Percentiles rank a stretch among this genome's conserved stretches.
Conservation (phyloP, 2,888 invertebrate species). For the Lacanobia wlatinum region DNA sequence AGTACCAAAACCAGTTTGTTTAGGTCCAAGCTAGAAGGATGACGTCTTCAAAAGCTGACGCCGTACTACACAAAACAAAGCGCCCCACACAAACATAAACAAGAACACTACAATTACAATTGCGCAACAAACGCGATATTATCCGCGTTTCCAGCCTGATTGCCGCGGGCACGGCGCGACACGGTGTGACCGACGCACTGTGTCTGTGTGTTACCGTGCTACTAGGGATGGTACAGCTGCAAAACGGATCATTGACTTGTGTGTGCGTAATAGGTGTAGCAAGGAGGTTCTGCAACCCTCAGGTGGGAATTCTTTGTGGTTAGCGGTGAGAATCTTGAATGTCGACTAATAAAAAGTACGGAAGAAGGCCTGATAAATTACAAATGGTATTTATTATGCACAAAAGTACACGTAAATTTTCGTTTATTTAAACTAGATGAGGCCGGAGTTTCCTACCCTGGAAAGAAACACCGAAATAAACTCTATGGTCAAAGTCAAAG, state of each 20-base stretch:
- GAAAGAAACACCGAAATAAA: too few species aligned
- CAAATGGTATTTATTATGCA: too few species aligned
- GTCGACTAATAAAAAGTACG: background rate
- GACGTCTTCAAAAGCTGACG: conserved; percentile 21
- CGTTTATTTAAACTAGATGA: too few species aligned
- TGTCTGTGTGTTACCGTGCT: conserved; percentile 53
- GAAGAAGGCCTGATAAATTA: background rate
- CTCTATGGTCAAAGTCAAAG: too few species aligned
- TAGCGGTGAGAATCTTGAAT: background rate
- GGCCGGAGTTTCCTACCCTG: too few species aligned
- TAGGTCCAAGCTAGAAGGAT: conserved; percentile 21
- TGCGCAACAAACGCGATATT: conserved; percentile 48
- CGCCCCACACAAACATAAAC: conserved; percentile 30
- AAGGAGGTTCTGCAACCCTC: conserved; percentile 40
- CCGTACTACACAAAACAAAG: conserved; percentile 29
- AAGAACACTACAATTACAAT: conserved; percentile 49
- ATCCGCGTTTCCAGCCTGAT: conserved; percentile 64
- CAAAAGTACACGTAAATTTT: too few species aligned
- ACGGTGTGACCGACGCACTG: conserved; percentile 41
- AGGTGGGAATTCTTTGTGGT: background rate
- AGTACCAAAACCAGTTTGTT: conserved; percentile 14
- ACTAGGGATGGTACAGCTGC: conserved; percentile 41
- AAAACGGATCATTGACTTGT: conserved; percentile 20
- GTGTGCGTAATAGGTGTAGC: conserved; percentile 34
- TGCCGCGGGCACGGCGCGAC: conserved; percentile 47